Base-by-base conservation (phyloP, 1,140 invertebrate species). In the Drosophila busckii region DNA sequence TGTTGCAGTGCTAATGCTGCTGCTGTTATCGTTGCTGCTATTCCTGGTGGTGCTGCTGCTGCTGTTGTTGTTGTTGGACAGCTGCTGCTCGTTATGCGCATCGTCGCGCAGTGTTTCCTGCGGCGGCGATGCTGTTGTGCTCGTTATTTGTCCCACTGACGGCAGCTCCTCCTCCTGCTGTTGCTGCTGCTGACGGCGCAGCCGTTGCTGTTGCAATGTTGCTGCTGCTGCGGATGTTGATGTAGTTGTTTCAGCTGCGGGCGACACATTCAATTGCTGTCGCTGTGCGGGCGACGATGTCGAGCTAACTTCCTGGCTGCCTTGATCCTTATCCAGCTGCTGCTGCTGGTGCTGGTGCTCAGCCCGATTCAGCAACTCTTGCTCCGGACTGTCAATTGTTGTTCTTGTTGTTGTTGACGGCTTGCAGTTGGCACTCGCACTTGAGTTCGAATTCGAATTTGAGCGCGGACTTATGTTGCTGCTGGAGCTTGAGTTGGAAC, bases 111-210 rank as follows among this genome's bases (percentile, higher is more conserved):
- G 60, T 48, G 44, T 26, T 10, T 58, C 64, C 44, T 70, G 73
- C 58, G 75, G 75, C 34, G 75, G 75, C 65, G 75, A 82, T 78
- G 75, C 69, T 61, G 75, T 80, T 26, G 75, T 80, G 60, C 75
- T 80, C 46, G 75, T 80, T 80, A 80, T 80, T 61, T 82, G 75
- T 3, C 70, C 71, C 38, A 64, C 34, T 22, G 37, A 22, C 34
- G 48, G 45, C 13, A 38, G 58, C 8, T 49, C 31, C 9, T 70
- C 46, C 4, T 49, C 40, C 4, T 29, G 55, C 6, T 46, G 20
- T 4, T 70, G 52, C 28, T 53, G 38, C 10, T 48, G 40, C 10
- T 66, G 34, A n/a, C 34, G 46, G 0, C 56, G 59, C 25, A 49
- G 59, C 2, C 52, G 42, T 6, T 34, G 53, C 9, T 44, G 42